phyloP scores from a whole-genome alignment of 35 echinoderm and acorn worm genomes.

The Heliocidaris tuberculata region DNA sequence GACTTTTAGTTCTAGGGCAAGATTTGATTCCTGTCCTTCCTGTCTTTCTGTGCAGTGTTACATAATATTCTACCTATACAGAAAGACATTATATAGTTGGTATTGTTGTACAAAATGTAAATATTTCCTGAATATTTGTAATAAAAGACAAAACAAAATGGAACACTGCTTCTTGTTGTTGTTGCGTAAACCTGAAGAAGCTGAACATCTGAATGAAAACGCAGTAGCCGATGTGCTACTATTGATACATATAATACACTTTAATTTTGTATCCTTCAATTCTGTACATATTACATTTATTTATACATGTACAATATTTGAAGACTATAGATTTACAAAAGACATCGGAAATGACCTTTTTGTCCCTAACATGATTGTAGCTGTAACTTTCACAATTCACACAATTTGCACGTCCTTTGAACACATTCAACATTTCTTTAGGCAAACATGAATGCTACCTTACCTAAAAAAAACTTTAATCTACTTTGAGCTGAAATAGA shows the following conservation, averaged over 20 bases:
- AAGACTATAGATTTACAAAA: conserved; percentile 15
- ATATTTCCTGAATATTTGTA: background rate
- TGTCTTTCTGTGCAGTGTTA: no score
- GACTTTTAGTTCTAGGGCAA: no score
- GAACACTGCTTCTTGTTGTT: no score
- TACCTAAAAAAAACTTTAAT: background rate
- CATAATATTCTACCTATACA: no score
- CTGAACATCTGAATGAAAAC: background rate
- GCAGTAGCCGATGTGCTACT: background rate
- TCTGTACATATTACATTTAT: conserved; percentile 27
- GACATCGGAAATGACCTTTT: background rate
- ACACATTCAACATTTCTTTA: conserved; percentile 4
- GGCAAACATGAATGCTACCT: background rate
- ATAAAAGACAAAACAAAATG: background rate
- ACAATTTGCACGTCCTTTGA: background rate
- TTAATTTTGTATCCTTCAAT: background rate
- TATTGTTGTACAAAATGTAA: background rate
- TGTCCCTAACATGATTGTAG: background rate
- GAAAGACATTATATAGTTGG: background rate
- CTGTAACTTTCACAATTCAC: background rate
- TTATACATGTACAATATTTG: conserved; percentile 23
- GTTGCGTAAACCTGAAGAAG: no score
- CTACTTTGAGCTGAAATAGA: background rate
- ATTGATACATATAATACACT: conserved; percentile 18
- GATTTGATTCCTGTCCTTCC: no score